Percentiles rank a stretch among this genome's conserved stretches.
phyloP scores from a whole-genome alignment of 2,797 vertebrate genomes.

The Sphaeramia orbicularis region DNA sequence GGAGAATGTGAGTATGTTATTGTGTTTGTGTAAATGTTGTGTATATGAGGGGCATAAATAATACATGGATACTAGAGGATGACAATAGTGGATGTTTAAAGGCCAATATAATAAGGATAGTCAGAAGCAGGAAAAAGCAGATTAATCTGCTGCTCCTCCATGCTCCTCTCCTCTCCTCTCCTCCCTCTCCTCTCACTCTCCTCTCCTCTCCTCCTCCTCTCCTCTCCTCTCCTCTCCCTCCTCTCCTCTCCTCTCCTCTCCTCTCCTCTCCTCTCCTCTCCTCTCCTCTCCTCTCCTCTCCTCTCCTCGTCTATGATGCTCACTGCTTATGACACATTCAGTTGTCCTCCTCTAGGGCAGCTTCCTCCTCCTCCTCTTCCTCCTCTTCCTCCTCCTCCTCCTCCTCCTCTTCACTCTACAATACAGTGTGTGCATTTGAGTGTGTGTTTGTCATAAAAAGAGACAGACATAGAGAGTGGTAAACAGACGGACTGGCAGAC shows the following conservation, averaged over 20 bases:
- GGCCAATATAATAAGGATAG: no score
- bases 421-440: constrained; percentile 33
- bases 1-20: no score
- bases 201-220: neutral
- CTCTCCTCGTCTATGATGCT: no score
- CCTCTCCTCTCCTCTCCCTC: neutral
- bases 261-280: constrained; percentile 2
- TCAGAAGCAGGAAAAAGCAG: no score
- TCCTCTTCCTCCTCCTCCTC: constrained; percentile 43
- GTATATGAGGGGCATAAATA: no score
- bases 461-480: constrained; percentile 51
- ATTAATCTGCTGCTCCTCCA: no score
- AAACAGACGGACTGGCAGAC: constrained; percentile 77
- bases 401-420: constrained; percentile 54
- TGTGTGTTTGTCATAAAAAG: constrained; percentile 47
- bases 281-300: constrained; percentile 36
- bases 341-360: constrained; percentile 51
- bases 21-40: no score
- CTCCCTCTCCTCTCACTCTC: no score
- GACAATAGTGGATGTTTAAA: no score
- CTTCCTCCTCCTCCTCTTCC: no score
- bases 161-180: no score
- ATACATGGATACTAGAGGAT: no score
- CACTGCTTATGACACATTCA: constrained; percentile 73
- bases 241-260: neutral